Evolutionary conservation across 2,113 vertebrate genomes (phyloP), one percentile per base, ranked within the genome.

Genomic region (Picathartes gymnocephalus): DNA sequence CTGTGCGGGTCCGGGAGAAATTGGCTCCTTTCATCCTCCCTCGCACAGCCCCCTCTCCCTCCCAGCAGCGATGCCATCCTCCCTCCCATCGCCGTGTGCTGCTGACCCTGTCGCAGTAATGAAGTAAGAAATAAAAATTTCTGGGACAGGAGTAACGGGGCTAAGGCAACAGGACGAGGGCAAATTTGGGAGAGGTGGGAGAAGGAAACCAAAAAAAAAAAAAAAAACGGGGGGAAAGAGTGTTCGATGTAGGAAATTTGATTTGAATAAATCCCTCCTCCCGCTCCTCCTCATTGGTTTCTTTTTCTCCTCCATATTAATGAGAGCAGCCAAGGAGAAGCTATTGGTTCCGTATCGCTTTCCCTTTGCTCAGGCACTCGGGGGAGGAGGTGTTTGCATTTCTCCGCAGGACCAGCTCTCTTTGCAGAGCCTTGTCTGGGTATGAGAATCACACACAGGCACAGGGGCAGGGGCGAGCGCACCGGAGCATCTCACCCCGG

Each of bases 381-480:
- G 85, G 69, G 88, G 93, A 92, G 93, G 88, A 85, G 92, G 88
- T 83, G 88, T 92, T 92, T 86, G 95, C 92, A 93, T 96, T 93
- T 93, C 94, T 96, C 96, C 42, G 95, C 95, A 96, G 95, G 94
- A 96, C 62, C 91, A n/a, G 90, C 85, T 95, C 85, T 56, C 70
- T 88, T 91, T 94, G 95, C 96, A 86, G 90, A 95, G 93, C 96
- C 91, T 95, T 95, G 96, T 96, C 94, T 95, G 96, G 94, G 37
- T 81, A 61, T 15, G 93, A 81, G 95, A 91, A 79, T 68, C 93
- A 50, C 92, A 71, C 77, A 51, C 71, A 35, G 57, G 72, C 37
- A 53, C n/a, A 25, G 6, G 62, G 60, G 25, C 56, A 72, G 74
- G 61, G 72, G 83, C 21, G 83, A 94, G 92, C 72, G 44, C 88